Evolutionary conservation across 2,113 vertebrate genomes (phyloP), one percentile per base, ranked within the genome.

Genomic region (Steatornis caripensis): DNA sequence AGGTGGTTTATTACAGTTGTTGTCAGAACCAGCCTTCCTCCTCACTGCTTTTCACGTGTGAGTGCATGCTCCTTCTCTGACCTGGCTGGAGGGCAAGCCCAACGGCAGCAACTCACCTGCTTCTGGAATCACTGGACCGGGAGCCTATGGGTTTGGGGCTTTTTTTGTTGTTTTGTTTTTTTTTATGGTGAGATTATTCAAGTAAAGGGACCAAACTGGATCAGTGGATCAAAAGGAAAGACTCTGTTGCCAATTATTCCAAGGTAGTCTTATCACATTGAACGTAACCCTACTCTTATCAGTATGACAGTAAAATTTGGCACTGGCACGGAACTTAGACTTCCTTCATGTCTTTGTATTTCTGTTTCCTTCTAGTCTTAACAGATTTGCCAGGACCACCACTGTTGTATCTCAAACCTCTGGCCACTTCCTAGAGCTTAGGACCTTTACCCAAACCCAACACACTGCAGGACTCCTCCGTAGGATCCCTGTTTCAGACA

Each of bases 81-180:
- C 15, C 64, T 36, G 60, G 30, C 53, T 58, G 77, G 51, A 78
- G 74, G 54, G 70, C 46, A 81, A 81, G 12, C 19, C 18, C 81
- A 84, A 11, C 0, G 0, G n/a, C 45, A 77, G 34, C 0, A 0
- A 66, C 17, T 89, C 64, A 77, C 14, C 19, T 64, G 53, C 49
- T 83, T n/a, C 36, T 75, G 60, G 51, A 90, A 89, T n/a, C 15
- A 19, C 26, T 45, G 61, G 18, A 43, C 34, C 79, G 58, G 57
- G 16, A 71, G 48, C 8, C 53, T 48, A 36, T 2, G 21, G n/a
- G n/a, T n/a, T n/a, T n/a, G n/a, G n/a, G n/a, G n/a, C n/a, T n/a
- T 1, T 22, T 4, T 54, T 78, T 12, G 11, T 39, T 24, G 18
- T 27, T 26, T 10, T 37, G n/a, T 17, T 62, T 32, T 15, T 45